Base-by-base conservation (phyloP, 2,113 vertebrate species). In the Limanda limanda region DNA sequence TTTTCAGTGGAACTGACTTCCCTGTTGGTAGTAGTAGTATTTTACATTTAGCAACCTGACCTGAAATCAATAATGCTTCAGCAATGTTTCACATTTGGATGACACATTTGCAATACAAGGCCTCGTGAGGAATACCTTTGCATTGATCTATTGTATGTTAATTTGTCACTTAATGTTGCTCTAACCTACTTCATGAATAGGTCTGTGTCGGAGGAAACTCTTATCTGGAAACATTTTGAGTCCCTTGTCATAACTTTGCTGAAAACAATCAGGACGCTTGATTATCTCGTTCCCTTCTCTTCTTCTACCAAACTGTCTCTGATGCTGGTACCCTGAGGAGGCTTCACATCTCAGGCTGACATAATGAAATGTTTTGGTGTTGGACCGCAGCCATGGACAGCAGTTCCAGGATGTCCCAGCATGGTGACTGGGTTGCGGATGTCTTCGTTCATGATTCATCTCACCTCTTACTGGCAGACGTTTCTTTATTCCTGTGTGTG, bases 191-290 rank as follows among this genome's bases (percentile, higher is more conserved):
- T 59, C 23, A 65, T 31, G 10, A 37, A 59, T n/a, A 21, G 23
- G 8, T 73, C 35, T 52, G 65, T 68, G 10, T 52, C 9, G 18
- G 51, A 31, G 47, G 14, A 58, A 51, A 51, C 17, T 7, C 9
- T 24, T 40, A 20, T 14, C 35, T 4, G 21, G 17, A 21, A 17
- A 24, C n/a, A 27, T 12, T n/a, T 11, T 40, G 2, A 5, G 7
- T 31, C 31, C 31, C 31, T 31, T 31, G 31, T 31, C 31, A 64
- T 24, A 35, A 55, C 18, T 45, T 4, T 47, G 45, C 7, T 25
- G 5, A 56, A 74, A 81, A 69, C 21, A 67, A 5, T 47, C 37
- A 58, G 7, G 21, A 42, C 13, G 9, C 35, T 62, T 25, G 23
- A 47, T 35, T 55, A 47, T 37, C 9, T 71, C 18, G 59, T 52